Evolutionary conservation across 2,888 invertebrate genomes (phyloP), one percentile per base, ranked within the genome.

Genomic region (Zelleria hepariella): DNA sequence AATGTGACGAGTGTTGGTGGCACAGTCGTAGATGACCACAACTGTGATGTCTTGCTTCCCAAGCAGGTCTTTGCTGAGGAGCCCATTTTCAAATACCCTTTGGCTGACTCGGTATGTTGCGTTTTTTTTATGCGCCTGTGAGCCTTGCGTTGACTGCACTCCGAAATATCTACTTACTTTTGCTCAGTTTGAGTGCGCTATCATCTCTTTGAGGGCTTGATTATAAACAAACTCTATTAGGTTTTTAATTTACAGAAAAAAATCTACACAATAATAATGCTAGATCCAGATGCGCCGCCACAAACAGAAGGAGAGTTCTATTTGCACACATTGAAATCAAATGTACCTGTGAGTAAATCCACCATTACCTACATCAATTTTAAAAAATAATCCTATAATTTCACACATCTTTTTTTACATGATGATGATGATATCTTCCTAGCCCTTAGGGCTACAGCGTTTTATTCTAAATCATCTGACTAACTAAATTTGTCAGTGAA

Each of bases 201-300:
- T n/a, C n/a, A n/a, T n/a, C n/a, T n/a, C n/a, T n/a, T n/a, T n/a
- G n/a, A n/a, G n/a, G n/a, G n/a, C n/a, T n/a, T n/a, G n/a, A n/a
- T n/a, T n/a, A n/a, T n/a, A n/a, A n/a, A n/a, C n/a, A n/a, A n/a
- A n/a, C n/a, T n/a, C n/a, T n/a, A n/a, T n/a, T n/a, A n/a, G n/a
- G n/a, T n/a, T 52, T 21, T 47, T 18, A 25, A 15, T 42, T 49
- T 78, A n/a, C 75, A 90, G 90, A 84, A 86, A 77, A 84, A 83
- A 67, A 85, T 80, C 64, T 90, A 90, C 67, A 83, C 89, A 0
- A 66, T 90, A 47, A 65, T 90, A n/a, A 72, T 89, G 73, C 72
- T 87, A 0, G 90, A 90, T 63, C 86, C 89, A 5, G 89, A 90
- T 64, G 89, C 87, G 8, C 78, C 88, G 0, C 84, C 86, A 15